Base-by-base conservation (phyloP, 1,140 invertebrate species). In the Polypedilum pembai region DNA sequence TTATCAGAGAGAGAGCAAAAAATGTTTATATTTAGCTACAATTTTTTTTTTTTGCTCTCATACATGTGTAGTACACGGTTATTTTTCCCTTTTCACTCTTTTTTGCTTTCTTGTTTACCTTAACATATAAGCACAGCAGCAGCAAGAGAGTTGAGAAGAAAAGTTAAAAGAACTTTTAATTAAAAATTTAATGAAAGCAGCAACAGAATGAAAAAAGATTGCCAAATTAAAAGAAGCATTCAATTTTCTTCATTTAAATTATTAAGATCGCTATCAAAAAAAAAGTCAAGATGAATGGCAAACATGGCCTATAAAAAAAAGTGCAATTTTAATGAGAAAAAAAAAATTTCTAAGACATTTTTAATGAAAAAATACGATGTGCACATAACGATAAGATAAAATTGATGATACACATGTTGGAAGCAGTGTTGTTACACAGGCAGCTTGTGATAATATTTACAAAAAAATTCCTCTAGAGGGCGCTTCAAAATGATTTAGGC, bases 201-300 rank as follows among this genome's bases (percentile, higher is more conserved):
- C n/a, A 66, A 18, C 12, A 56, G 12, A 12, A 69, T 18, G 8
- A 69, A 18, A n/a, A 20, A 69, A 69, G 65, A 69, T 69, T 69
- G 65, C 65, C 65, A 69, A 69, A 69, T 69, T 69, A 69, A 69
- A 20, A 21, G 20, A 69, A 69, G 65, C 65, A 69, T 69, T 69
- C 65, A 69, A 69, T 21, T 69, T 69, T 69, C 20, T 69, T 69
- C 65, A 69, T 69, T 69, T 69, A 69, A 69, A 69, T 69, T 69
- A 69, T 69, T 69, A 69, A 69, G 65, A 69, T 69, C 65, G 17
- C 12, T 56, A 56, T 56, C 45, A 56, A n/a, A 4, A 56, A 12
- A 56, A 15, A 56, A 56, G 10, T n/a, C n/a, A n/a, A 56, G 45
- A 56, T 56, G 12, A 56, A 33, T 12, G 45, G 10, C 15, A 56